A percentile compares a stretch with the other conserved stretches of the same genome.
phyloP scores from a whole-genome alignment of 1,140 invertebrate genomes.

The Drosophila nigrodunni region DNA sequence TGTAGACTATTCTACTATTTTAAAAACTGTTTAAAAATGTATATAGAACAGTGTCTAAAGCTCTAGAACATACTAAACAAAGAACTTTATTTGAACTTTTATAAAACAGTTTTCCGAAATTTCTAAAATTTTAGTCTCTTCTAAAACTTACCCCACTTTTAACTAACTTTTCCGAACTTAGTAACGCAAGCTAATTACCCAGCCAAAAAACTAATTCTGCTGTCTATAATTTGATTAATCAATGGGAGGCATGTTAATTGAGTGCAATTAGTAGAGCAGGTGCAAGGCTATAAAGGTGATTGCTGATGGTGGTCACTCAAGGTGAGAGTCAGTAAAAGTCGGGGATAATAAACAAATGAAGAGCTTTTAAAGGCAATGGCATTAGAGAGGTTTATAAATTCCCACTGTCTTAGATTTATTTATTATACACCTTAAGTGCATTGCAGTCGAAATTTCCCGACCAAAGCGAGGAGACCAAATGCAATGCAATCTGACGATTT shows the following conservation, averaged over 20 bases:
- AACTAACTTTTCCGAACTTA: too few relatives aligned
- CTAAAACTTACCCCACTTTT: too few relatives aligned
- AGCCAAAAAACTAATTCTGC: too few relatives aligned
- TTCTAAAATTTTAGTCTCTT: too few relatives aligned
- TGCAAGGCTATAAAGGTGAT: conserved; percentile 29
- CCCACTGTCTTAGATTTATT: not conserved
- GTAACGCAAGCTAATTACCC: too few relatives aligned
- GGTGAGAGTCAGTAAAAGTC: conserved; percentile 21
- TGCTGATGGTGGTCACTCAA: not conserved
- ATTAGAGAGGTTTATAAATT: too few relatives aligned
- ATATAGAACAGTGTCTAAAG: too few relatives aligned
- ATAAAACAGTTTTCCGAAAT: too few relatives aligned
- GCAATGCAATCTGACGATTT: conserved; percentile 31
- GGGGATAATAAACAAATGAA: conserved; percentile 1
- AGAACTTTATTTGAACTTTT: too few relatives aligned
- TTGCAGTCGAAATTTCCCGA: conserved; percentile 1
- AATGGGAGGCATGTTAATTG: conserved; percentile 20
- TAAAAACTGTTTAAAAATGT: too few relatives aligned
- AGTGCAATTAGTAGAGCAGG: conserved; percentile 15
- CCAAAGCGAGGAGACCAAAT: conserved; percentile 18
- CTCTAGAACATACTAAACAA: too few relatives aligned
- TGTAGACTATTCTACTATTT: too few relatives aligned
- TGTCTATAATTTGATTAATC: conserved; percentile 3
- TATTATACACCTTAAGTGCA: not conserved
- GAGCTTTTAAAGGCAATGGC: not conserved